These are phyloP conservation scores for Andrena dorsata DNA, from an alignment of 2,888 invertebrate species.

Conservation along the genomic window DNA sequence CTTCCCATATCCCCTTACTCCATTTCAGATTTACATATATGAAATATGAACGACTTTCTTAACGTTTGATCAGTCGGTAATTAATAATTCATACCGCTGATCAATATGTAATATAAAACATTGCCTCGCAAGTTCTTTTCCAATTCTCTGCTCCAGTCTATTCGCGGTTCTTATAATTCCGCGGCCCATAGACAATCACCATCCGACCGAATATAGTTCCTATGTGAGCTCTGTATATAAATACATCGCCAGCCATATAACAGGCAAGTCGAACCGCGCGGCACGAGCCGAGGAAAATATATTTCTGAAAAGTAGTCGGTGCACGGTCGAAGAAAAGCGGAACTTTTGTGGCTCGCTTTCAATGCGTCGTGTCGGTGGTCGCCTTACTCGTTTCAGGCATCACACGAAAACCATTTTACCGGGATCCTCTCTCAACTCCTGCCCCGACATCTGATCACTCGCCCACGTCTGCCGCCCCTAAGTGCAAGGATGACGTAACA, in stretches of 20 bases:
- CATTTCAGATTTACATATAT: no score
- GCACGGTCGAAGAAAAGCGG: conserved; percentile 42
- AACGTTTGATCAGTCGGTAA: no score
- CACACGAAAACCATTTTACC: conserved; percentile 61
- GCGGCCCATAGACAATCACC: conserved; percentile 8
- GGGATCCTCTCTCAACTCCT: conserved; percentile 42
- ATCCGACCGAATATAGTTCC: background rate
- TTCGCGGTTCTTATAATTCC: background rate
- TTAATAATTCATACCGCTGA: background rate
- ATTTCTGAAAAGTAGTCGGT: conserved; percentile 45
- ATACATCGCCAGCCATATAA: conserved; percentile 22
- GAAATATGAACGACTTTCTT: no score
- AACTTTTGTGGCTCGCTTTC: conserved; percentile 56
- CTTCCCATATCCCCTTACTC: conserved; percentile 9
- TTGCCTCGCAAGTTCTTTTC: background rate
- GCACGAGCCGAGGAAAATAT: conserved; percentile 37
- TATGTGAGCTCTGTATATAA: conserved; percentile 10
- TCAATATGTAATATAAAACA: background rate
- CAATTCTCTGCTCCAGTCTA: background rate
- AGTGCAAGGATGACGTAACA: conserved; percentile 54
- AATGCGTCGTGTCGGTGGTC: conserved; percentile 49
- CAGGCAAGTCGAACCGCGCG: background rate
- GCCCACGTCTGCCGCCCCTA: conserved; percentile 45
- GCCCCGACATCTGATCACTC: conserved; percentile 59
- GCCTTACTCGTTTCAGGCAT: conserved; percentile 47